These are phyloP conservation scores for Dasyurus viverrinus DNA, from an alignment of 2,113 vertebrate genomes.

Conservation along the genomic window DNA sequence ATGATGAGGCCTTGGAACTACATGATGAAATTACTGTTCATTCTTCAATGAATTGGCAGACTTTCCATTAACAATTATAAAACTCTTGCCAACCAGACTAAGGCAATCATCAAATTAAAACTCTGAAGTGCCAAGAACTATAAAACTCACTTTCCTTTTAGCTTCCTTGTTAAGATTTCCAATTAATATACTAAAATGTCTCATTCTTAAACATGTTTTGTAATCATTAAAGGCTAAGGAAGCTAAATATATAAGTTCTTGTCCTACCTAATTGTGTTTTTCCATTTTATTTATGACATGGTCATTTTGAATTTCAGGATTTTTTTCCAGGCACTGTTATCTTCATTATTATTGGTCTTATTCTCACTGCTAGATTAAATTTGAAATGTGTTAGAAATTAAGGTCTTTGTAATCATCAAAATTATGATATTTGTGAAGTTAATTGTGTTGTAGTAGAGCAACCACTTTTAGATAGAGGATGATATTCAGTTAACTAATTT, in stretches of 20 bases:
- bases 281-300: not conserved
- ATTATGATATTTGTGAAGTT: not conserved
- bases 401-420: not conserved
- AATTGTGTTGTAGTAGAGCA: not conserved
- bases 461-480: not conserved
- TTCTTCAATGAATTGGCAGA: constrained; percentile 36
- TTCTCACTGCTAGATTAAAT: not conserved
- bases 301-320: not conserved
- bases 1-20: constrained; percentile 26
- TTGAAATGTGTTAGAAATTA: not conserved
- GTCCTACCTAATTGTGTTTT: not conserved
- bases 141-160: constrained; percentile 29
- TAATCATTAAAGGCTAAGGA: not conserved
- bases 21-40: constrained; percentile 47
- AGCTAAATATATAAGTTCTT: not conserved
- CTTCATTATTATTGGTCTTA: not conserved
- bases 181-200: constrained; percentile 23
- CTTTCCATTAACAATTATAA: constrained; percentile 54
- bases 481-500: not conserved
- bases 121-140: not conserved
- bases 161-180: constrained; percentile 34
- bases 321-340: not conserved
- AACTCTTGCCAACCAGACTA: constrained; percentile 38
- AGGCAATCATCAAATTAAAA: constrained; percentile 50
- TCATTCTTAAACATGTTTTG: not conserved